These are phyloP conservation scores for Atherinosoma microstoma DNA, from an alignment of 2,797 vertebrate genomes.

Conservation along the genomic window DNA sequence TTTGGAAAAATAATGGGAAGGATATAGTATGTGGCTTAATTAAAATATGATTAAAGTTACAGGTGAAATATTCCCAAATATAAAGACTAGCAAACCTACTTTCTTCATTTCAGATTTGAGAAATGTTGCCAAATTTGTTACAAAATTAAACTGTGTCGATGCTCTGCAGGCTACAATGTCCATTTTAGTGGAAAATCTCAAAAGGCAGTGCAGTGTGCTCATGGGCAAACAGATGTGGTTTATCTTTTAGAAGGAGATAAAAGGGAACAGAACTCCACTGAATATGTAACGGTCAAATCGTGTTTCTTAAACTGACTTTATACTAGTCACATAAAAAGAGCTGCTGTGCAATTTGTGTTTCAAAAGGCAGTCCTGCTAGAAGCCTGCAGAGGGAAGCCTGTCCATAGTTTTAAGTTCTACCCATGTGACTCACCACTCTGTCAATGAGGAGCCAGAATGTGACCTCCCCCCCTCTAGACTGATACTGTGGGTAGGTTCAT, in stretches of 20 bases:
- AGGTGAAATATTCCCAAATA: neutral
- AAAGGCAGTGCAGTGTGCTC: neutral
- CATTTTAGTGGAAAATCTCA: neutral
- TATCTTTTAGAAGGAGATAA: neutral
- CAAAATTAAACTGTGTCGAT: neutral
- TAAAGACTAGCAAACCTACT: neutral
- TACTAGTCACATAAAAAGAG: neutral
- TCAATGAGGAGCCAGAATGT: constrained; percentile 20
- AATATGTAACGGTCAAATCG: neutral
- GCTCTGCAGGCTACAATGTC: neutral
- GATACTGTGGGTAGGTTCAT: constrained; percentile 12
- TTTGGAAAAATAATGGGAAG: too few relatives aligned
- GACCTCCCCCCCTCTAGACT: neutral
- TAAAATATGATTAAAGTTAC: too few relatives aligned
- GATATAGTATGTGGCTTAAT: too few relatives aligned
- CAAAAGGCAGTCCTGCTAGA: constrained; percentile 11
- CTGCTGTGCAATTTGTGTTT: neutral
- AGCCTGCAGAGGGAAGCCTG: constrained; percentile 53
- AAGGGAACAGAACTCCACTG: too few relatives aligned
- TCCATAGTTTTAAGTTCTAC: neutral
- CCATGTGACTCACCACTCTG: neutral
- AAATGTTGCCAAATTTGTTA: neutral
- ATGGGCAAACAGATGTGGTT: neutral
- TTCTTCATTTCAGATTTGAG: constrained; percentile 1
- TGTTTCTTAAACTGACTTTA: neutral